phyloP scores from a whole-genome alignment of 2,888 invertebrate genomes.

The Drosophila percnosoma region DNA sequence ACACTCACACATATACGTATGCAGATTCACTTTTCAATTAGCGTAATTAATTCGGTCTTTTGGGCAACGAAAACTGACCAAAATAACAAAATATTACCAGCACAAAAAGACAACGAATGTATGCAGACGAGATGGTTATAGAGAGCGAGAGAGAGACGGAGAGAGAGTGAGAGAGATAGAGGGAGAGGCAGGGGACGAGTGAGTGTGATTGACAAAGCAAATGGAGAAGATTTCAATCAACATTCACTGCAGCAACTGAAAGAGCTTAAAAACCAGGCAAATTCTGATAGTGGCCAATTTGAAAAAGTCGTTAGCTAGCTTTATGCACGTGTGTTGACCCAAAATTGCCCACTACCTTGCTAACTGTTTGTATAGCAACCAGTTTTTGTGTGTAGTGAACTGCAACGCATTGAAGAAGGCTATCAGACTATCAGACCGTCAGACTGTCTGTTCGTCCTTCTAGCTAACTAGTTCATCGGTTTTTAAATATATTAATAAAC shows the following conservation, averaged over 20 bases:
- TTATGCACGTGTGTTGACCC: neutral
- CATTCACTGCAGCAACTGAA: constrained; percentile 2
- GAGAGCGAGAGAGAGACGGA: neutral
- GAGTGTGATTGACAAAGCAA: constrained; percentile 1
- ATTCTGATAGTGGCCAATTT: neutral
- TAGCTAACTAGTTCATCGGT: too few relatives aligned
- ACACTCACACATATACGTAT: neutral
- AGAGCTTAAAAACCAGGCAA: neutral
- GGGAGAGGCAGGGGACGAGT: neutral
- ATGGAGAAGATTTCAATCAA: constrained; percentile 4
- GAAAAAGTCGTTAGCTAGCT: neutral
- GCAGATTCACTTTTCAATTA: constrained; percentile 49
- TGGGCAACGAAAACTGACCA: constrained; percentile 34
- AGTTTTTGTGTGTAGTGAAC: neutral
- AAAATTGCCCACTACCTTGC: neutral
- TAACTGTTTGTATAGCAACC: neutral
- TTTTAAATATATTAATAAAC: neutral
- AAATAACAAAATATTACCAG: constrained; percentile 25
- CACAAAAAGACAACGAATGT: constrained; percentile 1
- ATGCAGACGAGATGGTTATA: neutral
- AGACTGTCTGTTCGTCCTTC: neutral
- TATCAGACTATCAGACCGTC: neutral
- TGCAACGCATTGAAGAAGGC: neutral
- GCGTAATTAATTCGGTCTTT: constrained; percentile 58
- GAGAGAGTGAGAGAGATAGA: neutral